These are phyloP conservation scores for Atherinomorus stipes DNA, from an alignment of 2,113 vertebrate genomes.

Conservation along the genomic window DNA sequence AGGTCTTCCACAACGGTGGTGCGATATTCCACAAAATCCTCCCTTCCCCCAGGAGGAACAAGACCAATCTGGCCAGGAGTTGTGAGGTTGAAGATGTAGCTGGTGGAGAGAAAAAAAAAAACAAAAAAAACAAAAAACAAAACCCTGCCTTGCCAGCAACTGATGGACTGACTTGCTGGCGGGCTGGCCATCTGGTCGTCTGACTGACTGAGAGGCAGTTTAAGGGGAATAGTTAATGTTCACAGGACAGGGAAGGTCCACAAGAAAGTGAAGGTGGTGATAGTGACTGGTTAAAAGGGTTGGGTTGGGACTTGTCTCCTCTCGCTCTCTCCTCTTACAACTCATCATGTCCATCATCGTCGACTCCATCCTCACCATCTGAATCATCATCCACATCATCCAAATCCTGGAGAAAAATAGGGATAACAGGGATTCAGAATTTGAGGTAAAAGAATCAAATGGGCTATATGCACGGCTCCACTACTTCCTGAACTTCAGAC, in stretches of 20 bases:
- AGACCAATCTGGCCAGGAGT: slow-evolving; percentile 53
- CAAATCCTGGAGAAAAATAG: slow-evolving; percentile 78
- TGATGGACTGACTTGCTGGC: slow-evolving; percentile 43
- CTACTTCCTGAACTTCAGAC: no score
- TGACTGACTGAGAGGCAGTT: slow-evolving; percentile 63
- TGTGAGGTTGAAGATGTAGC: slow-evolving; percentile 43
- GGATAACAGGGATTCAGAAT: background rate
- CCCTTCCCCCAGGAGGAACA: slow-evolving; percentile 40
- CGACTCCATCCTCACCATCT: slow-evolving; percentile 85
- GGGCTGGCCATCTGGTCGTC: slow-evolving; percentile 16
- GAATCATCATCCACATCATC: slow-evolving; percentile 87
- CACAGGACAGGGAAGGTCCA: slow-evolving; percentile 72
- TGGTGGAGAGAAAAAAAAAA: slow-evolving; percentile 1
- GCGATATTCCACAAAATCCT: slow-evolving; percentile 54
- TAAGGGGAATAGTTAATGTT: slow-evolving; percentile 76
- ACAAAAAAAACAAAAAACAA: no score
- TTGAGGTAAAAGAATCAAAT: no score
- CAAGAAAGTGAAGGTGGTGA: slow-evolving; percentile 71
- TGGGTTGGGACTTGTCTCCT: slow-evolving; percentile 72
- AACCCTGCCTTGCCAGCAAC: slow-evolving; percentile 17
- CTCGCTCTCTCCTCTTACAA: slow-evolving; percentile 84
- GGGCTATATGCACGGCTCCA: no score
- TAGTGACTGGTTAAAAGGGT: slow-evolving; percentile 71
- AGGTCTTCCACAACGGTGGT: slow-evolving; percentile 60
- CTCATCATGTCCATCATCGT: slow-evolving; percentile 92